Conservation (phyloP, 2,797 vertebrate species). For the Rhyacichthys aspro region DNA sequence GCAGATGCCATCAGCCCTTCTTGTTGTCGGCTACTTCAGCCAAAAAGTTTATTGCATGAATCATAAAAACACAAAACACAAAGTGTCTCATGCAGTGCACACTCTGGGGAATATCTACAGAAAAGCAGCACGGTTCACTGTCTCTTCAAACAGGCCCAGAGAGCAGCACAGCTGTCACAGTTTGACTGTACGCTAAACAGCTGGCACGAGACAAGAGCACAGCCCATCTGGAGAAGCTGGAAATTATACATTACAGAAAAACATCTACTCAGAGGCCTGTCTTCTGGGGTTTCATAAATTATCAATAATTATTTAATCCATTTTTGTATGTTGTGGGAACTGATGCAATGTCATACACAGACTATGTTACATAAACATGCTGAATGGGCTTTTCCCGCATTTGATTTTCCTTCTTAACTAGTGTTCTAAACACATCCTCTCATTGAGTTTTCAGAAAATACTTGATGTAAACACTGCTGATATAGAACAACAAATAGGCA, state of each 20-base stretch:
- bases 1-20: conserved; percentile 28
- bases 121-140: conserved; percentile 56
- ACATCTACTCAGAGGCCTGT: neutral
- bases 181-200: conserved; percentile 58
- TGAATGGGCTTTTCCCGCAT: neutral
- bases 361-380: neutral
- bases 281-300: conserved; percentile 15
- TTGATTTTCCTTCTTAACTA: conserved; percentile 1
- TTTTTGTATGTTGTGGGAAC: neutral
- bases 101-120: conserved; percentile 28
- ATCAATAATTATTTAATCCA: conserved; percentile 1
- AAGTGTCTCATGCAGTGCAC: conserved; percentile 27
- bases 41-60: conserved; percentile 47
- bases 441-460: neutral
- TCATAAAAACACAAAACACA: conserved; percentile 49
- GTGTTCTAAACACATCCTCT: neutral
- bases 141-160: conserved; percentile 41
- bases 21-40: conserved; percentile 23
- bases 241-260: conserved; percentile 27
- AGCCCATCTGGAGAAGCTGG: conserved; percentile 41
- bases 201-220: conserved; percentile 42
- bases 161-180: conserved; percentile 55
- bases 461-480: neutral
- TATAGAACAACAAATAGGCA: neutral
- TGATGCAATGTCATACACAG: neutral